A percentile compares a stretch with the other conserved stretches of the same genome.
Evolutionary conservation across 1,140 invertebrate species (phyloP).

Genomic region (Oncopeltus fasciatus): DNA sequence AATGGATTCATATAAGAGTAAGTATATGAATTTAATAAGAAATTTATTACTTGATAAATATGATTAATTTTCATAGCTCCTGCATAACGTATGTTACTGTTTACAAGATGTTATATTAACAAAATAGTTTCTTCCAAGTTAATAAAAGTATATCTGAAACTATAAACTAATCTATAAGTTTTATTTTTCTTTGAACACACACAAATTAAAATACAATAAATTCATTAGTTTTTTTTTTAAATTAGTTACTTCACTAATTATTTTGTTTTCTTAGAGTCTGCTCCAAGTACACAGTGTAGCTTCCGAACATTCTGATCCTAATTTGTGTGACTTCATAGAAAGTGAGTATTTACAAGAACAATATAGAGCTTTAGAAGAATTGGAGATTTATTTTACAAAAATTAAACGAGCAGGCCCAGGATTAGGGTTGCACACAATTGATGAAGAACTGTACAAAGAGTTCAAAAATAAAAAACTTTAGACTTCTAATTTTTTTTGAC

Average conservation of each 20-base stretch:
- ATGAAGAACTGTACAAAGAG: conserved; percentile 11
- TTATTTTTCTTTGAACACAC: too few species aligned
- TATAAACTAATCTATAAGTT: too few species aligned
- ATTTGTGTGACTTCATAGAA: conserved; percentile 56
- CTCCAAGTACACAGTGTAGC: conserved; percentile 50
- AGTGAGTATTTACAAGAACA: conserved; percentile 53
- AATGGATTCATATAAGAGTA: too few species aligned
- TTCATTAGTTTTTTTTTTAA: neutral
- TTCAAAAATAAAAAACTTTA: conserved; percentile 6
- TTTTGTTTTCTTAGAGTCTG: conserved; percentile 36
- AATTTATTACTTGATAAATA: too few species aligned
- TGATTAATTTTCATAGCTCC: too few species aligned
- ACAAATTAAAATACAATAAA: too few species aligned
- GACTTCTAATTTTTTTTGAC: neutral
- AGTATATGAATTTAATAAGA: too few species aligned
- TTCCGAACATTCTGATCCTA: conserved; percentile 44
- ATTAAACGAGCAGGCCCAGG: conserved; percentile 37
- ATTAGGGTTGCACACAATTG: conserved; percentile 7
- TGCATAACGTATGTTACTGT: too few species aligned
- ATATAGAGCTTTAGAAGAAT: conserved; percentile 56
- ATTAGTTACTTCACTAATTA: neutral
- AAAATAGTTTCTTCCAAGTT: too few species aligned
- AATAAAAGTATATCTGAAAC: too few species aligned
- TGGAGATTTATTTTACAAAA: conserved; percentile 52
- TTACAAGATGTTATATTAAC: too few species aligned